Evolutionary conservation across 2,797 vertebrate genomes (phyloP).

Genomic region (Takifugu rubripes): DNA sequence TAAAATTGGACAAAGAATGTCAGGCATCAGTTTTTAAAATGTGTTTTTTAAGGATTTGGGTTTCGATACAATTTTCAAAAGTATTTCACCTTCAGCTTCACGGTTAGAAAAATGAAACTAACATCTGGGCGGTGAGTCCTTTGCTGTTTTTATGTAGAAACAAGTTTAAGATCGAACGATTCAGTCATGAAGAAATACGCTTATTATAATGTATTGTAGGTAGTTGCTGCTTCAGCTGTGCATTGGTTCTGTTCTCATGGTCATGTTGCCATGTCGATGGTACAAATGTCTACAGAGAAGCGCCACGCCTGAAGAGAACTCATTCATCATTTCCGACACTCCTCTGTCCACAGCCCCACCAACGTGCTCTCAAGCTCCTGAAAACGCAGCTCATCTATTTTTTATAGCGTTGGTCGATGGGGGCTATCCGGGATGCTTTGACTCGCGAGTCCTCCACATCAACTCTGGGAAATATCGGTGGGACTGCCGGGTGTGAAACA

Average conservation of each 20-base stretch:
- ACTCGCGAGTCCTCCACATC: background rate
- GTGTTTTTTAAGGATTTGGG: conserved; percentile 14
- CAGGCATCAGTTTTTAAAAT: no score
- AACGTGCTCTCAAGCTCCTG: conserved; percentile 4
- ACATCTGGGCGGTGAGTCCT: conserved; percentile 7
- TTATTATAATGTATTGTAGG: no score
- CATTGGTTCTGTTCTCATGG: no score
- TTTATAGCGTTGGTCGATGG: conserved; percentile 17
- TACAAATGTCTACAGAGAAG: conserved; percentile 7
- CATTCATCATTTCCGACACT: conserved; percentile 19
- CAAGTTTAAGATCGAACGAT: no score
- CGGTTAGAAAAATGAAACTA: conserved; percentile 21
- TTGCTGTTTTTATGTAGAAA: background rate
- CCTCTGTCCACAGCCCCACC: background rate
- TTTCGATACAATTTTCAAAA: conserved; percentile 12
- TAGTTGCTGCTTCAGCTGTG: no score
- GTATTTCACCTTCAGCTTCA: conserved; percentile 26
- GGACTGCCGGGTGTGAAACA: background rate
- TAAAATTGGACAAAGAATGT: background rate
- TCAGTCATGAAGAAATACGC: no score
- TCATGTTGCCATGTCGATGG: background rate
- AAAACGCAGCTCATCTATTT: conserved; percentile 30
- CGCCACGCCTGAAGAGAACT: conserved; percentile 18
- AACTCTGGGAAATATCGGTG: background rate
- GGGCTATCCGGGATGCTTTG: background rate